Base-by-base conservation (phyloP, 2,888 invertebrate species). In the Junonia oenone region DNA sequence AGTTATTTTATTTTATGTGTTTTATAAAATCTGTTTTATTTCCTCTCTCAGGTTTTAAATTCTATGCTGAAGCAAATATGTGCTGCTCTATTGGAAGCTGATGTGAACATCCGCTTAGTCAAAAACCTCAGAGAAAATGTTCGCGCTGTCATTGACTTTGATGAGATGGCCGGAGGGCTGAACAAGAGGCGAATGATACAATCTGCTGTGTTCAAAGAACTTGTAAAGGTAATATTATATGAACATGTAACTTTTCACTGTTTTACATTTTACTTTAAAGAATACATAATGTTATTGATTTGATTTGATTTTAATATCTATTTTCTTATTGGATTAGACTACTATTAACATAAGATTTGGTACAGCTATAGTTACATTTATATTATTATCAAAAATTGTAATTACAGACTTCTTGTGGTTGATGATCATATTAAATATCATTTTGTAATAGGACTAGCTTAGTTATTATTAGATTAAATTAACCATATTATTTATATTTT, bases 41-140 rank as follows among this genome's bases (percentile, higher is more conserved):
- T 45, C 45, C 27, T 52, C 60, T 78, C 76, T 19, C 74, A 98
- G 96, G 99, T 99, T 63, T 91, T 99, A 68, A 98, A 99, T 94
- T 95, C 97, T 85, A 99, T 99, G 98, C 94, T 99, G 51, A 99
- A 99, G 88, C 98, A 99, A 88, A 98, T 99, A 77, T 99, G 99
- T 82, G 95, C 97, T 58, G 99, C 99, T 14, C 91, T 99, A 58
- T 91, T 99, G 59, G 99, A 99, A 91, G 98, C 99, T 68, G 99
- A 99, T 93, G 96, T 96, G 40, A 99, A 99, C 87, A 98, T 99
- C 68, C 93, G 95, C 68, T 91, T 99, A 67, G 99, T 99, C 0
- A 99, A 98, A 85, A 95, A 97, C 81, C 91, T 99, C 38, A 92
- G 98, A 64, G 99, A 99, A 89, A 99, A 99, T 97, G 99, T 99